A percentile compares a stretch with the other conserved stretches of the same genome.
Evolutionary conservation across 1,140 invertebrate genomes (phyloP).

Genomic region (Odontomachus brunneus): DNA sequence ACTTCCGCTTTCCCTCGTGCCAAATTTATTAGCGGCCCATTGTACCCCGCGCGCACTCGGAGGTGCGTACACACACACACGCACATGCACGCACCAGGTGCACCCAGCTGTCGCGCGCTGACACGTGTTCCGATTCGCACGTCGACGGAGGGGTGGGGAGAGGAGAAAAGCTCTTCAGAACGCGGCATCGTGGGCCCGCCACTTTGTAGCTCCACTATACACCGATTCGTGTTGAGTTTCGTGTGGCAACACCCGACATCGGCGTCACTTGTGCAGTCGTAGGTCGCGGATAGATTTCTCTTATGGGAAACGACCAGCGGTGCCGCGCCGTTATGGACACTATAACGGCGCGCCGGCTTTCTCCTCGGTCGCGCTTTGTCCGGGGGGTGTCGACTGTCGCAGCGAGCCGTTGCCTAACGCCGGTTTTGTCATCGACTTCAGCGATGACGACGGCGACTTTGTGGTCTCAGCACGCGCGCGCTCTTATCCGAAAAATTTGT

Average conservation of each 20-base stretch:
- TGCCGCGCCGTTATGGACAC: conserved; percentile 34
- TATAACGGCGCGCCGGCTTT: conserved; percentile 53
- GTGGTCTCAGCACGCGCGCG: no score
- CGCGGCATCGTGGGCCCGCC: neutral
- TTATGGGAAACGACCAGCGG: conserved; percentile 59
- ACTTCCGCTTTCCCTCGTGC: conserved; percentile 40
- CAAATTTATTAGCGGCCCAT: conserved; percentile 74
- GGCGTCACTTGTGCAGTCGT: conserved; percentile 14
- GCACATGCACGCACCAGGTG: conserved; percentile 72
- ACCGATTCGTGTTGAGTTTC: conserved; percentile 8
- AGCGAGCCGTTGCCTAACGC: conserved; percentile 8
- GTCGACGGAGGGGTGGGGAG: conserved; percentile 49
- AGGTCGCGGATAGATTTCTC: conserved; percentile 50
- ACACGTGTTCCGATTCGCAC: conserved; percentile 77
- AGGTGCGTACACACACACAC: conserved; percentile 66
- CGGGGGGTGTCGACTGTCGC: neutral
- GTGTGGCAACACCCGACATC: conserved; percentile 9
- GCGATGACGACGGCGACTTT: neutral
- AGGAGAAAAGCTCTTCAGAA: conserved; percentile 26
- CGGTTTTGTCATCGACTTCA: neutral
- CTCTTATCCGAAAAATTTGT: no score
- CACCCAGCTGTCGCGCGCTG: conserved; percentile 61
- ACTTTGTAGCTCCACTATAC: conserved; percentile 6
- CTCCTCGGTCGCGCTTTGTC: conserved; percentile 26
- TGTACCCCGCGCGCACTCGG: conserved; percentile 51